phyloP scores from a whole-genome alignment of 1,140 invertebrate species.

The Drosophila kanapiae region DNA sequence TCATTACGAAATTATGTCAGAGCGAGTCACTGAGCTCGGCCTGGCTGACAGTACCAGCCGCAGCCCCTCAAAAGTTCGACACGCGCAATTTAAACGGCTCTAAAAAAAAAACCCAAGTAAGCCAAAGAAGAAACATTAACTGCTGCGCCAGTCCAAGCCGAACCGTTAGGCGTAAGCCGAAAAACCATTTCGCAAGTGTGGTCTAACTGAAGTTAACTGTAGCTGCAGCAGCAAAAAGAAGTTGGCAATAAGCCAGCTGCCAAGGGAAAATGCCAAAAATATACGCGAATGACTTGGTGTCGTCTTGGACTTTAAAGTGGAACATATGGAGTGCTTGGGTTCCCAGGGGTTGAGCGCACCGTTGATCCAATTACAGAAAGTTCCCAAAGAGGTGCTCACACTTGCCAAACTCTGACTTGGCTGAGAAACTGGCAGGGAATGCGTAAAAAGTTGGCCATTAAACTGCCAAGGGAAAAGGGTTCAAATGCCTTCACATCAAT shows the following conservation, averaged over 20 bases:
- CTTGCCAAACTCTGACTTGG: slow-evolving; percentile 4
- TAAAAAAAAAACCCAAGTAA: slow-evolving; percentile 41
- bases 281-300: slow-evolving; percentile 17
- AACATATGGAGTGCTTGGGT: slow-evolving; percentile 21
- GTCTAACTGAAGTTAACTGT: slow-evolving; percentile 52
- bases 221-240: slow-evolving; percentile 29
- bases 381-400: background rate
- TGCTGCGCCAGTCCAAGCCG: slow-evolving; percentile 52
- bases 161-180: slow-evolving; percentile 53
- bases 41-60: slow-evolving; percentile 8
- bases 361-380: slow-evolving; percentile 26
- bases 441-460: slow-evolving; percentile 17
- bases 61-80: slow-evolving; percentile 35
- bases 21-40: slow-evolving; percentile 8
- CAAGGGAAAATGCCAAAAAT: slow-evolving; percentile 44
- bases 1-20: slow-evolving; percentile 56
- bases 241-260: slow-evolving; percentile 45
- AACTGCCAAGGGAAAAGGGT: background rate
- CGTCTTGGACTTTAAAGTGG: slow-evolving; percentile 20
- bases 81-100: slow-evolving; percentile 52
- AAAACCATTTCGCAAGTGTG: slow-evolving; percentile 58
- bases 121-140: slow-evolving; percentile 55
- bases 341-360: slow-evolving; percentile 24
- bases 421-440: background rate
- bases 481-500: background rate